Conservation (phyloP, 2,113 vertebrate species). For the Astur gentilis region DNA sequence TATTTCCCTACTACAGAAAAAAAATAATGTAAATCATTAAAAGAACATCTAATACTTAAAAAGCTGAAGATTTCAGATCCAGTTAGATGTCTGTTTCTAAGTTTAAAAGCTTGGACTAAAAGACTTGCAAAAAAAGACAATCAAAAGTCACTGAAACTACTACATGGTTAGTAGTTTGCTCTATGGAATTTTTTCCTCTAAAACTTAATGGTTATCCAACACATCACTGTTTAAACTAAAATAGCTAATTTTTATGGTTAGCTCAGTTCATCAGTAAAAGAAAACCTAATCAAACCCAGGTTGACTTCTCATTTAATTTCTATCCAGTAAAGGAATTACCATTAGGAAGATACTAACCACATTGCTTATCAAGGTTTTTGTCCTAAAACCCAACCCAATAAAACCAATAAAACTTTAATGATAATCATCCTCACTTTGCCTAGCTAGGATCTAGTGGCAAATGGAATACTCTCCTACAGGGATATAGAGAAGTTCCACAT, state of each 20-base stretch:
- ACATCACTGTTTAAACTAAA: background rate
- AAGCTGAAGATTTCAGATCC: background rate
- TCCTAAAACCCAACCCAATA: background rate
- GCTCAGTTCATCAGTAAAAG: background rate
- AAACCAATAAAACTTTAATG: background rate
- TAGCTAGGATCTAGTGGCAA: background rate
- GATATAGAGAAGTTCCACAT: background rate
- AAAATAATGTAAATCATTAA: background rate
- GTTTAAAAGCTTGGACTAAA: background rate
- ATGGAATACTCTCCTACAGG: background rate
- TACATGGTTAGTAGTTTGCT: background rate
- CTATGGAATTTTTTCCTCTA: background rate
- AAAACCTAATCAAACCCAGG: background rate
- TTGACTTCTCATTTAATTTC: background rate
- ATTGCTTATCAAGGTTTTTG: background rate
- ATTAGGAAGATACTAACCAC: background rate
- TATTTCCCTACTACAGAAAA: background rate
- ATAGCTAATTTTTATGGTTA: background rate
- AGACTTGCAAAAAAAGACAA: background rate
- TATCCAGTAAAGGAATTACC: background rate
- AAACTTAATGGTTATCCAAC: background rate
- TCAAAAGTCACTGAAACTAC: background rate
- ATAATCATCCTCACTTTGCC: background rate
- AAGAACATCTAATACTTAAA: background rate
- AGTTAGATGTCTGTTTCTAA: background rate